Base-by-base conservation (phyloP, 2,113 vertebrate genomes). In the Carassius gibelio region DNA sequence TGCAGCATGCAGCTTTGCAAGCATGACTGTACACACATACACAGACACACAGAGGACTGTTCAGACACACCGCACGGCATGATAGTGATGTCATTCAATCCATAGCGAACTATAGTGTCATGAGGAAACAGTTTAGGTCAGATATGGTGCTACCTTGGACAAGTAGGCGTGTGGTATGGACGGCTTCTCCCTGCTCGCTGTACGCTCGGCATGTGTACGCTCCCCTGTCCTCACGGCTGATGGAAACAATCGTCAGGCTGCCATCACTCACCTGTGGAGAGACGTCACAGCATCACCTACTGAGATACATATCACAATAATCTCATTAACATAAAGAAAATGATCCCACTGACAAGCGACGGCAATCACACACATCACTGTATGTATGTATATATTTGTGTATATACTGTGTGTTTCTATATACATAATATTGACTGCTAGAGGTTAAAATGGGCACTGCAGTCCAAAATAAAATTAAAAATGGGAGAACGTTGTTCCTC, bases 81-180 rank as follows among this genome's bases (percentile, higher is more conserved):
- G 34, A 79, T 11, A 38, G 34, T 4, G 10, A 42, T 42, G 34
- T 21, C 5, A 38, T 21, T 62, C 57, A 59, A 14, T 62, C n/a
- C 42, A 62, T 6, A 38, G 36, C 62, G 30, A 36, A 45, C 34
- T 3, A 3, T 57, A 42, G 61, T 62, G 76, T 42, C 15, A 1
- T 8, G 21, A 3, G n/a, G 55, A 75, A 75, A 38, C 17, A 75
- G 13, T 42, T 21, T 10, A 34, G 30, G 8, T 21, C 1, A 14
- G 8, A 17, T 5, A 38, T 5, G 14, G 52, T 5, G 69, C 90
- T 93, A 99, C 98, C 98, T 97, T 99, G 98, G 14, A 99, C 98
- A 2, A 99, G 97, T 91, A 99, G 94, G 87, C 98, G 96, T 42
- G 98, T 99, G 79, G 97, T 98, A 90, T 99, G 98, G 84, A 99